Evolutionary conservation across 1,140 invertebrate genomes (phyloP), one percentile per base, ranked within the genome.

Genomic region (Caenorhabditis briggsae): DNA sequence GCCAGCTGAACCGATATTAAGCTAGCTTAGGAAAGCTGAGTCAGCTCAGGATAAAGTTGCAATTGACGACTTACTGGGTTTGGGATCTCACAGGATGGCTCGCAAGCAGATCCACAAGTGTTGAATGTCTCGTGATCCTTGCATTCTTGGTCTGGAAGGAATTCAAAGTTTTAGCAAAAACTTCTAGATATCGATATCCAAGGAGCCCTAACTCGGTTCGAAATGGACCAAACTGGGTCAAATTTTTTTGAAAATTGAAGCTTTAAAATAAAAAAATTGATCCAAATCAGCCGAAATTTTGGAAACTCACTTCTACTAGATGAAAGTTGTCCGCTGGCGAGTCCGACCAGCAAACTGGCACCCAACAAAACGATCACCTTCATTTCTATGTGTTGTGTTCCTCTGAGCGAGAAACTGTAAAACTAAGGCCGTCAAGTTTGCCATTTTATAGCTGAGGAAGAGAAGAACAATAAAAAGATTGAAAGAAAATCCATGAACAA

Each of bases 41-140:
- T n/a, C 33, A 33, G 33, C 33, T 33, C 33, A 33, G 33, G 33
- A 33, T 33, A 33, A 33, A 33, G 33, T 33, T 33, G 33, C 1
- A 33, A 33, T 33, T 33, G 2, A 53, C 9, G n/a, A 18, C 55
- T 50, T 48, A 74, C 84, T n/a, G 84, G 84, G 12, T 55, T 78
- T 12, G 64, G 84, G 12, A 5, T 16, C 5, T 6, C 25, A 48
- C 84, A 85, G 25, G 84, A 74, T 33, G 84, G 84, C 65, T 85
- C 84, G 23, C 84, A 85, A 56, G 84, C 84, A 5, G 84, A 46
- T 56, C 84, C 84, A 53, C 84, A 85, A 7, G 46, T 46, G 5
- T 85, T 43, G 65, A 85, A 85, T 0, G 43, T 23, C 33, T 85
- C 84, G 33, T 85, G 74, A 2, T 58, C 59, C 33, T 74, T 74